Conservation (phyloP, 2,888 invertebrate species). For the Hymenopus coronatus region DNA sequence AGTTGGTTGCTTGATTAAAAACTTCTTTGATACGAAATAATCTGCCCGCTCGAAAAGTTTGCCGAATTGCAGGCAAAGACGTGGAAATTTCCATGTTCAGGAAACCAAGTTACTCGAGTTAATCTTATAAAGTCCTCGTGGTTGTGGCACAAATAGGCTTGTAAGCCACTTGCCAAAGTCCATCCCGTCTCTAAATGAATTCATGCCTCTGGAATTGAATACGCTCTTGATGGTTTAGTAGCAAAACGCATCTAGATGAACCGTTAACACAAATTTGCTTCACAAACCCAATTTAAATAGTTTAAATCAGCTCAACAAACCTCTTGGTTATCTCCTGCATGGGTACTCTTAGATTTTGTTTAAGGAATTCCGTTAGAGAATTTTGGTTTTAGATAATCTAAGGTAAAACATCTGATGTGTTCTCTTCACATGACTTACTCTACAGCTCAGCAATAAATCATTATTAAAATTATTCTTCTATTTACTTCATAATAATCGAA, state of each 20-base stretch:
- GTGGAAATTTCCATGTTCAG: background rate
- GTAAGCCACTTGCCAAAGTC: background rate
- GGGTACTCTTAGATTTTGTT: too few species aligned
- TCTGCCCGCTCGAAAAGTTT: background rate
- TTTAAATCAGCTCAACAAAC: too few species aligned
- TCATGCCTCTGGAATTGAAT: background rate
- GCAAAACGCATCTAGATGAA: background rate
- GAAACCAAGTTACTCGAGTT: background rate
- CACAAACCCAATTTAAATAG: background rate
- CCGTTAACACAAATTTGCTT: background rate
- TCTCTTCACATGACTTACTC: too few species aligned
- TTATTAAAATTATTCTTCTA: too few species aligned
- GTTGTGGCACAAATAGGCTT: background rate
- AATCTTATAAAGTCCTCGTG: background rate
- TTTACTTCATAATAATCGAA: too few species aligned
- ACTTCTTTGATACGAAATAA: slow-evolving; percentile 3
- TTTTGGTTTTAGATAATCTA: too few species aligned
- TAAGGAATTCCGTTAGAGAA: too few species aligned
- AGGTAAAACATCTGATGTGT: too few species aligned
- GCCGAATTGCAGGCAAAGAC: background rate
- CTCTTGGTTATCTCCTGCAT: too few species aligned
- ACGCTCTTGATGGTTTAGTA: background rate
- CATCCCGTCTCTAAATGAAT: background rate
- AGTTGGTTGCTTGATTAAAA: background rate
- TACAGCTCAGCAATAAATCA: too few species aligned